Evolutionary conservation across 2,113 vertebrate genomes (phyloP).

Genomic region (Pterophyllum scalare): DNA sequence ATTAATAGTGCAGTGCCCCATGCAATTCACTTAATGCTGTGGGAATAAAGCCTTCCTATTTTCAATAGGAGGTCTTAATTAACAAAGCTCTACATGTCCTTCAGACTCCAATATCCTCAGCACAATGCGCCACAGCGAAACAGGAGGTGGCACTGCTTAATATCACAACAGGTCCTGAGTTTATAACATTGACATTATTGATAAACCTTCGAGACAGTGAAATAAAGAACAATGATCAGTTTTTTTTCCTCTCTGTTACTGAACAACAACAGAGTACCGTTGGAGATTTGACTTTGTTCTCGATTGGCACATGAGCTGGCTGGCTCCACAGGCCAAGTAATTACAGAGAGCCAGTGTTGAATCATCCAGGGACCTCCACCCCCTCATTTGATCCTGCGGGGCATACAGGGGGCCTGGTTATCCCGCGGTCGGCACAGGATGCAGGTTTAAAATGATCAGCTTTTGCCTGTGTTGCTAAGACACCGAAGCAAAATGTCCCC

Average conservation of each 20-base stretch:
- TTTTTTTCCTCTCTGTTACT: constrained; percentile 41
- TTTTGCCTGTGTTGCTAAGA: constrained; percentile 66
- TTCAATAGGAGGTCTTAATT: constrained; percentile 73
- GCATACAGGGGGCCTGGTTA: constrained; percentile 53
- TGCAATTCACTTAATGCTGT: constrained; percentile 50
- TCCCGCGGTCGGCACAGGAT: constrained; percentile 38
- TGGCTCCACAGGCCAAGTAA: constrained; percentile 51
- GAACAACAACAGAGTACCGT: constrained; percentile 50
- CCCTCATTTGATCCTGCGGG: constrained; percentile 52
- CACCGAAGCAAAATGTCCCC: constrained; percentile 57
- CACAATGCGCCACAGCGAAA: constrained; percentile 44
- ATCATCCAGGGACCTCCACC: constrained; percentile 61
- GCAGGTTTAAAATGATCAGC: constrained; percentile 57
- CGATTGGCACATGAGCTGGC: constrained; percentile 53
- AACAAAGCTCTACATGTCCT: constrained; percentile 52
- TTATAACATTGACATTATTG: constrained; percentile 20
- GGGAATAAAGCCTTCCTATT: constrained; percentile 63
- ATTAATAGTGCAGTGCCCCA: constrained; percentile 50
- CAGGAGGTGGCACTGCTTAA: constrained; percentile 41
- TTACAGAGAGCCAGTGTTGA: constrained; percentile 68
- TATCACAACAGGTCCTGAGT: constrained; percentile 18
- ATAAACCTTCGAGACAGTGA: constrained; percentile 13
- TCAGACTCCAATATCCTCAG: constrained; percentile 54
- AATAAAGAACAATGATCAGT: constrained; percentile 52
- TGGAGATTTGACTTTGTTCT: constrained; percentile 47